Base-by-base conservation (phyloP, 2,888 invertebrate species). In the Erebia ligea region DNA sequence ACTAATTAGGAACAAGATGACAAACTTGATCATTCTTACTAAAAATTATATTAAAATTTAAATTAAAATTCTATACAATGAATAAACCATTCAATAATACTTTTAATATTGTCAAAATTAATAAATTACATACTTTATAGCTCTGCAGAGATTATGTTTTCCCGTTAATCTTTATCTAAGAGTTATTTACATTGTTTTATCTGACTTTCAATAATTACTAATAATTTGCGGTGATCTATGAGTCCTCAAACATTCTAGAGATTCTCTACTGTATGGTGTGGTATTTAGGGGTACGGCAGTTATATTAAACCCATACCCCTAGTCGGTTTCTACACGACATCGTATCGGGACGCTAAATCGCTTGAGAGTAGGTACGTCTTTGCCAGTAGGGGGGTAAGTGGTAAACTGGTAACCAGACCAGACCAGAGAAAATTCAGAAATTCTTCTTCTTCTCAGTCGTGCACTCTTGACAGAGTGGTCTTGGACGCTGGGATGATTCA, bases 1-100 rank as follows among this genome's bases (percentile, higher is more conserved):
- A 75, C 74, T 71, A 74, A 78, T 75, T 81, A 81, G 81, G 81
- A 82, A 82, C 76, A 70, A 75, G 76, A 73, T 59, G 72, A 68
- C 58, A 45, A 64, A 34, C 62, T 48, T 62, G 62, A 48, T 62
- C 62, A 48, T 48, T 59, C 40, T 42, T 59, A 42, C 9, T 61
- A 50, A 48, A 48, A 21, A 56, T 69, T 66, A 61, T 65, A 40
- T n/a, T 19, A 13, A 5, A 34, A 1, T 34, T 25, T 6, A 57
- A 8, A 34, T 34, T 58, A 54, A 57, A 57, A 25, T 54, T 19
- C 54, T 54, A 19, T 54, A n/a, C 52, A 52, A 52, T 10, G 54
- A 54, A 54, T 19, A 54, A 58, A 58, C 15, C 34, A 34, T 58
- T 34, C 57, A 58, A 58, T 34, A 34, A 58, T 58, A 58, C 57